Percentiles rank a stretch among this genome's conserved stretches.
These are phyloP conservation scores for Agonopterix heracliana DNA, from an alignment of 2,888 invertebrate genomes.

Conservation along the genomic window DNA sequence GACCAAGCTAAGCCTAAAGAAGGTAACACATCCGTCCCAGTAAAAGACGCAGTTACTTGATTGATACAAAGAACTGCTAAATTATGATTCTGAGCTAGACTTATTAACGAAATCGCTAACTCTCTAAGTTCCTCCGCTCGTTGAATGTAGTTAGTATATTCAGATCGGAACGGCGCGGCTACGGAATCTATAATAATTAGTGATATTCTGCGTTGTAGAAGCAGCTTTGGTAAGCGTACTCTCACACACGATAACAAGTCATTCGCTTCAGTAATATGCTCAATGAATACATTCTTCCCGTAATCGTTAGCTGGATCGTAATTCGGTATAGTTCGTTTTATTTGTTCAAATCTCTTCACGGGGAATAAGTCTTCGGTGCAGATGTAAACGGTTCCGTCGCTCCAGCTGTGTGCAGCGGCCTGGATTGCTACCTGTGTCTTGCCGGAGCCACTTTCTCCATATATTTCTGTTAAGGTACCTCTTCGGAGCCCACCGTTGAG, in stretches of 20 bases:
- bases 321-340: slow-evolving; percentile 31
- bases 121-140: slow-evolving; percentile 65
- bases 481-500: slow-evolving; percentile 81
- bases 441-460: slow-evolving; percentile 87
- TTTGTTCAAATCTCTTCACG: slow-evolving; percentile 57
- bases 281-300: slow-evolving; percentile 56
- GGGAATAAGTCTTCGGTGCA: slow-evolving; percentile 85
- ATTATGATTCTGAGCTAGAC: slow-evolving; percentile 44
- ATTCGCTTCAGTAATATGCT: slow-evolving; percentile 56
- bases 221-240: slow-evolving; percentile 50
- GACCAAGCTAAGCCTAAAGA: slow-evolving; percentile 67
- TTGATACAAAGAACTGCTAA: slow-evolving; percentile 59
- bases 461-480: slow-evolving; percentile 84
- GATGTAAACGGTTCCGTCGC: slow-evolving; percentile 78
- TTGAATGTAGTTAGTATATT: slow-evolving; percentile 54
- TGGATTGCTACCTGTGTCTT: slow-evolving; percentile 89
- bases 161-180: slow-evolving; percentile 64
- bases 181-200: slow-evolving; percentile 60
- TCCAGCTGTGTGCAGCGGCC: slow-evolving; percentile 79
- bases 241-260: slow-evolving; percentile 55
- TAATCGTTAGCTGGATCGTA: slow-evolving; percentile 27
- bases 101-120: slow-evolving; percentile 42
- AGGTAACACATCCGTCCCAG: slow-evolving; percentile 40
- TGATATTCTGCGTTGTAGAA: slow-evolving; percentile 36
- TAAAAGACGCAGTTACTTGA: slow-evolving; percentile 58